These are phyloP conservation scores for Harpagifer antarcticus DNA, from an alignment of 2,797 vertebrate genomes.

Conservation along the genomic window DNA sequence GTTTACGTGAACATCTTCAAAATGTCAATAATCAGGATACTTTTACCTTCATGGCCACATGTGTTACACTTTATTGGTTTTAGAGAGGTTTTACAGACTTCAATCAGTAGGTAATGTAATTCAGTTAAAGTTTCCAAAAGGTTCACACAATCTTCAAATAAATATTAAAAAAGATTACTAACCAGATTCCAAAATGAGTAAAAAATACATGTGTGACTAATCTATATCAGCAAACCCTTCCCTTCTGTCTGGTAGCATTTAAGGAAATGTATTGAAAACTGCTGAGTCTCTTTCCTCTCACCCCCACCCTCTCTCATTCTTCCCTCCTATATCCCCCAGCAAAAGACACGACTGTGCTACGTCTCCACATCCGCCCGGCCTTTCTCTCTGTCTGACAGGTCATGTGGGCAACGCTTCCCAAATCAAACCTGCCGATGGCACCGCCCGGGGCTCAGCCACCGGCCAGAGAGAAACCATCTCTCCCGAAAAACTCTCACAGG, in stretches of 20 bases:
- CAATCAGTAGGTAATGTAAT: conserved; percentile 5
- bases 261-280: conserved; percentile 35
- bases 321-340: conserved; percentile 15
- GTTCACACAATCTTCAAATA: conserved; percentile 1
- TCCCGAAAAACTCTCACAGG: conserved; percentile 43
- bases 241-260: conserved; percentile 28
- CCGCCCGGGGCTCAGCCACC: conserved; percentile 64
- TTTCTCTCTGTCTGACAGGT: conserved; percentile 53
- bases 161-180: conserved; percentile 2
- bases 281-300: conserved; percentile 38
- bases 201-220: background rate
- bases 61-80: conserved; percentile 19
- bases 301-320: conserved; percentile 1
- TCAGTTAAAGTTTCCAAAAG: conserved; percentile 9
- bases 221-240: conserved; percentile 14
- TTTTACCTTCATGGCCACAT: conserved; percentile 22
- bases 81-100: conserved; percentile 19
- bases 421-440: conserved; percentile 66
- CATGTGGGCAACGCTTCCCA: conserved; percentile 54
- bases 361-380: conserved; percentile 43
- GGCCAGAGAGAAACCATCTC: conserved; percentile 49
- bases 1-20: background rate
- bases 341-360: conserved; percentile 38
- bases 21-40: conserved; percentile 4
- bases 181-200: background rate